Evolutionary conservation across 1,140 invertebrate species (phyloP), one percentile per base, ranked within the genome.

Genomic region (Hydropsyche tenuis): DNA sequence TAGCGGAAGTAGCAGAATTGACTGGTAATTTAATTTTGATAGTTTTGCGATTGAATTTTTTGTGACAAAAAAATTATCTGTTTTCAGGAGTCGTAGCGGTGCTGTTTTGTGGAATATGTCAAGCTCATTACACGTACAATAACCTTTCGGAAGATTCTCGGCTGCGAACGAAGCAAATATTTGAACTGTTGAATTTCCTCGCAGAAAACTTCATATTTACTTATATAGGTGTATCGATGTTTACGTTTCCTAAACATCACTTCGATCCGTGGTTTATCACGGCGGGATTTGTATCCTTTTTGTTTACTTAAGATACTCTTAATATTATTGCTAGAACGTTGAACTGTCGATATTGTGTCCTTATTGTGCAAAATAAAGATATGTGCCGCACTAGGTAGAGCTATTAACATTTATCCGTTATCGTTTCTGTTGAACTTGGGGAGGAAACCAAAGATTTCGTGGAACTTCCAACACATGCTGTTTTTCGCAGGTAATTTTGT

Each of bases 121-220:
- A 99, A 86, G 98, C 98, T 45, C 98, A 99, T 86, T 99, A 99
- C 81, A 99, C 98, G 0, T 99, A 96, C 85, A 99, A 99, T 85
- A 99, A 99, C 85, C 85, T 99, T 25, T 98, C 96, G 1, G 85
- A 89, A 56, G 90, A 93, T 79, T 98, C 97, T 0, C 89, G 96
- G 76, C 88, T 90, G 70, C 87, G 96, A 72, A 99, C 97, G 11
- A 99, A 99, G 82, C 91, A 97, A 81, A 86, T 99, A 56, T 99
- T 99, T 86, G 96, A 98, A 81, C 85, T 99, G 74, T 87, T 98
- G 53, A 99, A 98, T 84, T 99, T 99, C 85, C 86, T 99, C 71
- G 94, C 96, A 0, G 97, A 99, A 83, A 99, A 98, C 85, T 99
- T 99, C 85, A 99, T 99, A 78, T 99, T 99, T 84, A 94, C 94